Percentiles rank a stretch among this genome's conserved stretches.
phyloP scores from a whole-genome alignment of 2,888 invertebrate genomes.

The Loripinus fragilis region DNA sequence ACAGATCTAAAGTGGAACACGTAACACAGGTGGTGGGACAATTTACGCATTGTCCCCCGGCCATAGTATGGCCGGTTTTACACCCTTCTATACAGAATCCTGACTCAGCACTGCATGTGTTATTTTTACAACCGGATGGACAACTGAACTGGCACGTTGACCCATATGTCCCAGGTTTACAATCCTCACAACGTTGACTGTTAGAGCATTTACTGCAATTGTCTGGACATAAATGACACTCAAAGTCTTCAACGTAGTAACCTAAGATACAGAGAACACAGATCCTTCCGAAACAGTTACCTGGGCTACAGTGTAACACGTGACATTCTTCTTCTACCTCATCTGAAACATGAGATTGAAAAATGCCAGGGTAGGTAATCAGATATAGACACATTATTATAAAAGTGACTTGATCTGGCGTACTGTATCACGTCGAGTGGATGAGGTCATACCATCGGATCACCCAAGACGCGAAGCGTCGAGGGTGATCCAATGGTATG shows the following conservation, averaged over 20 bases:
- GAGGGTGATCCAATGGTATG: too few species aligned
- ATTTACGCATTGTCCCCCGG: neutral
- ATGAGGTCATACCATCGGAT: too few species aligned
- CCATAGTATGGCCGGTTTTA: neutral
- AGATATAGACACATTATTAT: too few species aligned
- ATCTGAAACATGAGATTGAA: neutral
- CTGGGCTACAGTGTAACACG: neutral
- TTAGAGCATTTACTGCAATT: neutral
- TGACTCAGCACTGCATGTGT: neutral
- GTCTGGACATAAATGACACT: neutral
- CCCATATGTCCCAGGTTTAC: neutral
- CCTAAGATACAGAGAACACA: neutral
- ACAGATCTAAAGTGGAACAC: neutral
- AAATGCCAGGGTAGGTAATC: too few species aligned
- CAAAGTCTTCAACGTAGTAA: neutral
- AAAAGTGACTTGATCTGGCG: too few species aligned
- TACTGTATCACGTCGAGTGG: too few species aligned
- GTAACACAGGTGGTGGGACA: neutral
- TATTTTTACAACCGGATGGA: neutral
- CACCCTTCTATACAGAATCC: slow-evolving; percentile 5
- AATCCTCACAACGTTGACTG: neutral
- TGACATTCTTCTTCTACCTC: neutral
- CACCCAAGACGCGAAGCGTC: too few species aligned
- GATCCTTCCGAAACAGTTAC: neutral
- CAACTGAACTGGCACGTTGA: neutral